Percentiles rank a stretch among this genome's conserved stretches.
Evolutionary conservation across 2,888 invertebrate species (phyloP).

Genomic region (Synergus umbraculus): DNA sequence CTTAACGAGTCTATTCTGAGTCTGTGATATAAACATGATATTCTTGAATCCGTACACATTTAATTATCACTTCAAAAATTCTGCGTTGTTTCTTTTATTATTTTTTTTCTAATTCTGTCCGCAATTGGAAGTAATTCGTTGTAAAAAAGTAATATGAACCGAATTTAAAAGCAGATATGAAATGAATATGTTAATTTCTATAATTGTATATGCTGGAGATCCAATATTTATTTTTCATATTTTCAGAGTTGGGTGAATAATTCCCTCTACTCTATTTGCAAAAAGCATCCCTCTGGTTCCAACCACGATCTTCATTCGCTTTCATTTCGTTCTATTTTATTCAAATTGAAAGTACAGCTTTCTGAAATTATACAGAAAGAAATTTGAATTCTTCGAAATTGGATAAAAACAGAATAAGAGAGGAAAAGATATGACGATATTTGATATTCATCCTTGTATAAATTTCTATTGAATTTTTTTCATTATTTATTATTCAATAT

Average conservation of each 20-base stretch:
- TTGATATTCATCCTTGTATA: background rate
- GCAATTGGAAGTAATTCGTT: background rate
- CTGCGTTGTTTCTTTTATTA: background rate
- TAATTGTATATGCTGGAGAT: background rate
- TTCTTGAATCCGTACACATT: slow-evolving; percentile 2
- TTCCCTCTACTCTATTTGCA: background rate
- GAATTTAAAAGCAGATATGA: background rate
- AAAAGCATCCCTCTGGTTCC: background rate
- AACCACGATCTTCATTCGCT: background rate
- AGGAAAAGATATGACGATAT: background rate
- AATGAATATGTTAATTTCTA: background rate
- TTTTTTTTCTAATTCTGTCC: too few species aligned
- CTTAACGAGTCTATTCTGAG: slow-evolving; percentile 22
- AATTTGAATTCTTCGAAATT: background rate
- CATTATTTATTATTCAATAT: background rate
- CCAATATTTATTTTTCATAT: background rate
- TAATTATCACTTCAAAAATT: slow-evolving; percentile 7
- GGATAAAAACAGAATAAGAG: background rate
- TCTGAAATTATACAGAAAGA: background rate
- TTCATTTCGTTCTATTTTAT: background rate
- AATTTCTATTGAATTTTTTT: background rate
- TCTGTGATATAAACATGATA: background rate
- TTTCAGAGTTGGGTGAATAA: background rate
- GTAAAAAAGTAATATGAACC: background rate
- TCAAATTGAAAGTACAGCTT: background rate